A percentile compares a stretch with the other conserved stretches of the same genome.
Conservation (phyloP, 2,888 invertebrate species). For the Torymus texanus region DNA sequence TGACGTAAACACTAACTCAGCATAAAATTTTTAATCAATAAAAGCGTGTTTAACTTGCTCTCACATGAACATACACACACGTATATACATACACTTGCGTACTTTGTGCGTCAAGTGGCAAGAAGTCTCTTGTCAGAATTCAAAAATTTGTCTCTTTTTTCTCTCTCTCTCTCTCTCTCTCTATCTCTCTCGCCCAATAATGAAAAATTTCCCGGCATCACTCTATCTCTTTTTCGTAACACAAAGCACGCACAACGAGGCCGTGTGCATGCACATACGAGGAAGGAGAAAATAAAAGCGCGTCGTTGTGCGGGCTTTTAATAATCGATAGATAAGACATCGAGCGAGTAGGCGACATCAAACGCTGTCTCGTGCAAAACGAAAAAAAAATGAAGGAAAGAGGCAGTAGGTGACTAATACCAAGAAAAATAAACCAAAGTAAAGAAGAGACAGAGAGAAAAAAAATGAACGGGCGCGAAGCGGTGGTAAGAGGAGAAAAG, state of each 20-base stretch:
- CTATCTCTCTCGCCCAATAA: not conserved
- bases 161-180: not conserved
- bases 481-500: not conserved
- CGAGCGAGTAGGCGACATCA: constrained; percentile 40
- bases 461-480: not conserved
- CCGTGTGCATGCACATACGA: too few species aligned
- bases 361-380: not conserved
- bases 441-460: not conserved
- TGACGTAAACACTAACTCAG: constrained; percentile 28
- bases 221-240: too few species aligned
- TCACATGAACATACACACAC: not conserved
- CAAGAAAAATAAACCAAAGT: not conserved
- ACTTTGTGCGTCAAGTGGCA: constrained; percentile 20
- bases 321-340: constrained; percentile 50
- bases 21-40: constrained; percentile 48
- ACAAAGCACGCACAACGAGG: too few species aligned
- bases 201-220: constrained; percentile 21
- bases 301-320: constrained; percentile 14
- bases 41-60: constrained; percentile 15
- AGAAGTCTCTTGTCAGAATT: constrained; percentile 34
- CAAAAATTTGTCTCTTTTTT: constrained; percentile 22
- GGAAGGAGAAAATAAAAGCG: not conserved
- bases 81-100: not conserved
- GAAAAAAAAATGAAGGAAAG: not conserved
- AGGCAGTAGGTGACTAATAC: not conserved